Conservation (phyloP, 2,888 invertebrate species). For the Acanthosepion esculentum region DNA sequence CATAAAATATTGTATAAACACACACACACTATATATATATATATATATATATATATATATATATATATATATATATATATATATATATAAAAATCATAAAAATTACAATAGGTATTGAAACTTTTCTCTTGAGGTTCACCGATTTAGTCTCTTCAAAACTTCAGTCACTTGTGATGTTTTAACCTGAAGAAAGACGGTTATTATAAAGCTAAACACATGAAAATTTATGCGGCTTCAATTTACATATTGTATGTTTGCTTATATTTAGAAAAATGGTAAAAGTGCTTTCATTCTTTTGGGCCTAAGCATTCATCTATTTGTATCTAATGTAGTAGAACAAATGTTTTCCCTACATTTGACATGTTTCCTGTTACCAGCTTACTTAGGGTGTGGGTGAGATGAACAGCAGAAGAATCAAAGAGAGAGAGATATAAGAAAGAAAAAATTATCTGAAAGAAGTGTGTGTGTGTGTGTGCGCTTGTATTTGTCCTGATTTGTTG, state of each 20-base stretch:
- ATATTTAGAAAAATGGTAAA: neutral
- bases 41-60: too few relatives aligned
- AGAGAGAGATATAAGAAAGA: neutral
- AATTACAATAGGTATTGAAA: too few relatives aligned
- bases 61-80: too few relatives aligned
- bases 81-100: too few relatives aligned
- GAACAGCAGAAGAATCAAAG: neutral
- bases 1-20: too few relatives aligned
- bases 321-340: slow-evolving; percentile 13
- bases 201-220: neutral
- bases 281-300: neutral
- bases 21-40: too few relatives aligned
- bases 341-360: neutral
- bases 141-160: neutral
- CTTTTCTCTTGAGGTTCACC: too few relatives aligned
- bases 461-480: neutral
- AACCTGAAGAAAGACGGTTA: neutral
- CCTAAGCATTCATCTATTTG: neutral
- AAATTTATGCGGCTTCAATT: neutral
- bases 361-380: neutral
- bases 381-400: neutral
- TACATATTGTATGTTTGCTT: neutral
- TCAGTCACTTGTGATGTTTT: neutral
- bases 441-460: neutral
- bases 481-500: too few relatives aligned